These are phyloP conservation scores for Arothron firmamentum DNA, from an alignment of 2,113 vertebrate species.

Conservation along the genomic window DNA sequence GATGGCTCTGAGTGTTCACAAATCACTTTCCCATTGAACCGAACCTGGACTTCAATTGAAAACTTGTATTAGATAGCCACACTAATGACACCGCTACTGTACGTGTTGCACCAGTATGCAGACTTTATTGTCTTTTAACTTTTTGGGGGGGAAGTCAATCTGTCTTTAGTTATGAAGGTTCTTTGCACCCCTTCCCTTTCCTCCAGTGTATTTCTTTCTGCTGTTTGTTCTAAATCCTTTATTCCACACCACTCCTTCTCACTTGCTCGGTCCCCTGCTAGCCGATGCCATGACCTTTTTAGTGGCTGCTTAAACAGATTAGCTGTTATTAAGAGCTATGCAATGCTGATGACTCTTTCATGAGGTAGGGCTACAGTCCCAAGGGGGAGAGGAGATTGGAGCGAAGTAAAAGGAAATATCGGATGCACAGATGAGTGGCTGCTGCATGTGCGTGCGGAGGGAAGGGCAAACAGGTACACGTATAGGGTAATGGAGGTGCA, in stretches of 20 bases:
- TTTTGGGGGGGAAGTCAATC: not conserved
- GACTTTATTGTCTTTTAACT: not conserved
- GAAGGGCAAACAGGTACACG: slow-evolving; percentile 10
- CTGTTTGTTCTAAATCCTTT: slow-evolving; percentile 40
- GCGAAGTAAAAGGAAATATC: slow-evolving; percentile 10
- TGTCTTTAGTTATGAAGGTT: slow-evolving; percentile 1
- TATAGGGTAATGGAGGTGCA: slow-evolving; percentile 3
- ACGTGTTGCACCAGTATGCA: slow-evolving; percentile 14
- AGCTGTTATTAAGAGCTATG: slow-evolving; percentile 74
- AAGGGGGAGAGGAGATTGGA: slow-evolving; percentile 27
- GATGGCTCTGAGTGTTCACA: slow-evolving; percentile 71
- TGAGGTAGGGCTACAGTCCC: slow-evolving; percentile 57
- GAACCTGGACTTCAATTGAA: slow-evolving; percentile 34
- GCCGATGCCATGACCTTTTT: slow-evolving; percentile 71
- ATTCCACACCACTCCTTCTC: slow-evolving; percentile 43
- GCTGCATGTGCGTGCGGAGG: not conserved
- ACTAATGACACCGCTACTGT: slow-evolving; percentile 8
- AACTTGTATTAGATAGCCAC: slow-evolving; percentile 28
- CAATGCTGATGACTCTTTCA: slow-evolving; percentile 71
- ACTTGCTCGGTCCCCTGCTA: slow-evolving; percentile 41
- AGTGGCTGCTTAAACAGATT: slow-evolving; percentile 75
- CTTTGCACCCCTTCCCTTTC: not conserved
- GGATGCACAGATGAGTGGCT: slow-evolving; percentile 6
- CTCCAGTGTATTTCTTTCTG: slow-evolving; percentile 5
- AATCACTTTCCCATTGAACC: slow-evolving; percentile 74